Percentiles rank a stretch among this genome's conserved stretches.
phyloP scores from a whole-genome alignment of 35 echinoderm and acorn worm species.

The Hemicentrotus pulcherrimus region DNA sequence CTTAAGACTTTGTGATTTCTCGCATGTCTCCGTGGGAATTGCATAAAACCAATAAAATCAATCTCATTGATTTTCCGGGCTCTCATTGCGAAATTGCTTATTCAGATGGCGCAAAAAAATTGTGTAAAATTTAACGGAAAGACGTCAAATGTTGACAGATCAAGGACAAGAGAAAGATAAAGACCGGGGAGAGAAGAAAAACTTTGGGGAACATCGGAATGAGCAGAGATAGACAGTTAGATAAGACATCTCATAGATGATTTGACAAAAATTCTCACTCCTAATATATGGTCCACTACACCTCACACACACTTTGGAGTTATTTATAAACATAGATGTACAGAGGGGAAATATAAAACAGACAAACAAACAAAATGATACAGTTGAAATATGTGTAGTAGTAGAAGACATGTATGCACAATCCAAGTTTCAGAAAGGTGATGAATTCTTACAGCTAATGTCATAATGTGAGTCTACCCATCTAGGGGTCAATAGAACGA shows the following conservation, averaged over 20 bases:
- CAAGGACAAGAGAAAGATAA: slow-evolving; percentile 22
- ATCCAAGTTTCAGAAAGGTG: background rate
- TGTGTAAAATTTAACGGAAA: slow-evolving; percentile 35
- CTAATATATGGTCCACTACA: background rate
- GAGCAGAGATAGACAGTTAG: background rate
- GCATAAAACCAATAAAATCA: slow-evolving; percentile 48
- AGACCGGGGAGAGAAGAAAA: background rate
- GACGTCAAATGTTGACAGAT: slow-evolving; percentile 41
- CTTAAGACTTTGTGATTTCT: slow-evolving; percentile 19
- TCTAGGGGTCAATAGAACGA: no score
- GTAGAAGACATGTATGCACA: background rate
- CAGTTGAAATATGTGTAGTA: background rate
- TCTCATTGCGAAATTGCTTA: slow-evolving; percentile 36
- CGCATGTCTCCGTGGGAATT: slow-evolving; percentile 32
- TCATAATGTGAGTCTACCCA: no score
- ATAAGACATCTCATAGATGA: slow-evolving; percentile 13
- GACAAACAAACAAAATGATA: background rate
- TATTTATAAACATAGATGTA: no score
- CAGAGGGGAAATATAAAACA: no score
- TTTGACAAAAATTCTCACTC: background rate
- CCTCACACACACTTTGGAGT: no score
- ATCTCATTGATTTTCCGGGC: slow-evolving; percentile 41
- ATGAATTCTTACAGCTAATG: no score
- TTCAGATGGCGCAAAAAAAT: slow-evolving; percentile 38
- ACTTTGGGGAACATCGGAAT: background rate